Percentiles rank a stretch among this genome's conserved stretches.
phyloP scores from a whole-genome alignment of 64 coral and sea anemone species.

The Catalaphyllia jardinei region DNA sequence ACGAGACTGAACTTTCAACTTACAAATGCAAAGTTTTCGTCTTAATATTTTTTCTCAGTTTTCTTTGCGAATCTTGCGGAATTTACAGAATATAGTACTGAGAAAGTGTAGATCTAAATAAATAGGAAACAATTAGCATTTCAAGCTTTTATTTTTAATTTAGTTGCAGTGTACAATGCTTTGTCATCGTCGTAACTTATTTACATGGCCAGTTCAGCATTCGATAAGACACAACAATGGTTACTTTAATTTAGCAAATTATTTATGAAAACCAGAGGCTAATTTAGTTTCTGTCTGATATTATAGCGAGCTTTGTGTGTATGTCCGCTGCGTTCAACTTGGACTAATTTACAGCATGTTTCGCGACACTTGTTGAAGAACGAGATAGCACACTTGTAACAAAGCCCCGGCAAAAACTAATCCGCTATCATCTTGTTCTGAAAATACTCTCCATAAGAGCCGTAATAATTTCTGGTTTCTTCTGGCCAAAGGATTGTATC shows the following conservation, averaged over 20 bases:
- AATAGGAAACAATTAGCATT: neutral
- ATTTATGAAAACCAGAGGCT: neutral
- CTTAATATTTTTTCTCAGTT: too few relatives aligned
- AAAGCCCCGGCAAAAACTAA: constrained; percentile 13
- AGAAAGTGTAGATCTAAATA: neutral
- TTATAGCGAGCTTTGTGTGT: neutral
- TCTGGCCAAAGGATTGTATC: neutral
- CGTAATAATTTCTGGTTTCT: constrained; percentile 8
- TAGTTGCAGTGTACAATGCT: neutral
- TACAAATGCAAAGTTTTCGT: too few relatives aligned
- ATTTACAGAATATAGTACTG: neutral
- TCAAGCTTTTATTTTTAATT: neutral
- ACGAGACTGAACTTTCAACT: too few relatives aligned
- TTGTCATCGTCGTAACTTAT: neutral
- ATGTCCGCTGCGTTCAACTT: neutral
- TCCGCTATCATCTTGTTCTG: neutral
- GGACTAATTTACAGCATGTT: neutral
- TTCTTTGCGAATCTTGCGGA: neutral
- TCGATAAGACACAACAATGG: neutral
- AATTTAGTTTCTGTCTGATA: neutral
- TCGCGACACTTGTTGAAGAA: neutral
- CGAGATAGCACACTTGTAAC: neutral
- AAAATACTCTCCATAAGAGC: constrained; percentile 4
- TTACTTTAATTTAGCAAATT: neutral
- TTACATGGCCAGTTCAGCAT: neutral